Evolutionary conservation across 2,797 vertebrate genomes (phyloP).

Genomic region (Pogoniulus pusillus): DNA sequence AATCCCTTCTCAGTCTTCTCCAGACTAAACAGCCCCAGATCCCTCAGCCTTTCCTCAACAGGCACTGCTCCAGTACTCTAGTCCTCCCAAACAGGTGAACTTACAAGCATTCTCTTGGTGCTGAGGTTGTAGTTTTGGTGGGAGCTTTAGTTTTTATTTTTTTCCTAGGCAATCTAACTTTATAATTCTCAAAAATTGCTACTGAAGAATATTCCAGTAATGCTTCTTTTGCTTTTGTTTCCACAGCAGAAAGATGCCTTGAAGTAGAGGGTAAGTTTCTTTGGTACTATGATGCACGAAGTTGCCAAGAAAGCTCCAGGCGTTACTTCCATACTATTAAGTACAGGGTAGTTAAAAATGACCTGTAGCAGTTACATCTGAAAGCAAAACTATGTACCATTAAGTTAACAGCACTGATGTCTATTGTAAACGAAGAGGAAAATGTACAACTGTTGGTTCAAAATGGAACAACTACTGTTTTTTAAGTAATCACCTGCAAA

Average conservation of each 20-base stretch:
- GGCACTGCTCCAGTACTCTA: too few species aligned
- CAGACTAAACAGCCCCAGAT: too few species aligned
- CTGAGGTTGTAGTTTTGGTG: neutral
- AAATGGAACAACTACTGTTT: too few species aligned
- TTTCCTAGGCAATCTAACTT: accelerated
- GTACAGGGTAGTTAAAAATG: accelerated
- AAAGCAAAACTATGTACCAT: neutral
- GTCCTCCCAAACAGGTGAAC: neutral
- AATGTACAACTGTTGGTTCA: accelerated
- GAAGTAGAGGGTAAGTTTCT: neutral
- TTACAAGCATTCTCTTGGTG: neutral
- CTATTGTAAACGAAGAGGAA: accelerated
- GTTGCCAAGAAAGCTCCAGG: neutral
- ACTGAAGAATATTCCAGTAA: neutral
- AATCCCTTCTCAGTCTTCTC: too few species aligned
- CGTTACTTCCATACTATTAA: neutral
- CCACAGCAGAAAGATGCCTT: neutral
- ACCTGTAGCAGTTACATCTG: accelerated
- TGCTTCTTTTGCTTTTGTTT: neutral
- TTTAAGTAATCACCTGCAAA: accelerated
- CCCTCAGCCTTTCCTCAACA: too few species aligned
- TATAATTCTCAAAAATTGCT: accelerated
- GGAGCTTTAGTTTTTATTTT: neutral
- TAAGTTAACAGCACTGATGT: neutral
- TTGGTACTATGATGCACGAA: accelerated